phyloP scores from a whole-genome alignment of 1,140 invertebrate species.

The Heliconius nattereri region DNA sequence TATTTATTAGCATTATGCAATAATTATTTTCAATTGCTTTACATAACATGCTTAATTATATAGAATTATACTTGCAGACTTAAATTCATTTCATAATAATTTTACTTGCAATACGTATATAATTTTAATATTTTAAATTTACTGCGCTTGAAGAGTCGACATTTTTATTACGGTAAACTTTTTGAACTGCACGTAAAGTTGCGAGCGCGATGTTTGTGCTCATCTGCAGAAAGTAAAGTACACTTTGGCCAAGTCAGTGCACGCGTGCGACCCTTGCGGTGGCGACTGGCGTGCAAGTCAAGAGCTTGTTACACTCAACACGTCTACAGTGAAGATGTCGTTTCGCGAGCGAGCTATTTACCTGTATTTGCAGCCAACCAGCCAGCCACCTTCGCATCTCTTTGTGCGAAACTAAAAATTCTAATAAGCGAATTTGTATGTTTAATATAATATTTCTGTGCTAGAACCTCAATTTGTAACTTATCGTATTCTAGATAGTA shows the following conservation, averaged over 20 bases:
- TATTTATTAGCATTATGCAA: background rate
- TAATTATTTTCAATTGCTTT: background rate
- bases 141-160: background rate
- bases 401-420: conserved; percentile 35
- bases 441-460: background rate
- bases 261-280: conserved; percentile 41
- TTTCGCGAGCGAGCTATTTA: conserved; percentile 33
- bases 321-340: conserved; percentile 63
- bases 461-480: background rate
- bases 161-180: conserved; percentile 38
- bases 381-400: conserved; percentile 22
- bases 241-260: conserved; percentile 49
- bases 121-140: too few species aligned
- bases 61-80: background rate
- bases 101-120: too few species aligned
- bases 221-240: conserved; percentile 48
- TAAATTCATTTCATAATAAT: too few species aligned
- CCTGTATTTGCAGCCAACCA: conserved; percentile 34
- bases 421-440: conserved; percentile 13
- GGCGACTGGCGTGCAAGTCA: conserved; percentile 46
- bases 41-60: too few species aligned
- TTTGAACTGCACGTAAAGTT: conserved; percentile 33
- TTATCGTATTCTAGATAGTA: background rate
- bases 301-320: conserved; percentile 70
- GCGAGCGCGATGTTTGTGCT: conserved; percentile 50